Conservation (phyloP, 2,888 invertebrate species). For the Seira sanloemensis region DNA sequence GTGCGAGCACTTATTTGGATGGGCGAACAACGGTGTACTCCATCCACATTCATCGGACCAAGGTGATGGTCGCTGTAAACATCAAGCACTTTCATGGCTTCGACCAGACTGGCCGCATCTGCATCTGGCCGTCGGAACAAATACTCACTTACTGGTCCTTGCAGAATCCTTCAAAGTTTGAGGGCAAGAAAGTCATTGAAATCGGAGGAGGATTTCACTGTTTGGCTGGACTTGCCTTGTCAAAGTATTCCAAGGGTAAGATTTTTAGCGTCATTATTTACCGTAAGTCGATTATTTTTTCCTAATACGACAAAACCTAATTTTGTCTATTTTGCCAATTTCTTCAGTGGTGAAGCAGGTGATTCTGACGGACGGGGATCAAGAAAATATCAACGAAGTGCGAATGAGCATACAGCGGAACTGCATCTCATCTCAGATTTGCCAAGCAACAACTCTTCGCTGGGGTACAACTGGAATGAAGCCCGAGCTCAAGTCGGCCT, state of each 20-base stretch:
- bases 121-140: slow-evolving; percentile 66
- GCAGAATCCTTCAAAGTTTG: slow-evolving; percentile 26
- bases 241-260: slow-evolving; percentile 51
- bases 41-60: slow-evolving; percentile 30
- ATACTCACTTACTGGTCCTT: slow-evolving; percentile 54
- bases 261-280: background rate
- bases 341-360: slow-evolving; percentile 44
- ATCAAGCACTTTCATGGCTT: slow-evolving; percentile 54
- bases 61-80: slow-evolving; percentile 16
- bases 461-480: slow-evolving; percentile 41
- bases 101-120: slow-evolving; percentile 62
- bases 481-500: slow-evolving; percentile 46
- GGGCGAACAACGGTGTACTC: slow-evolving; percentile 9
- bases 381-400: slow-evolving; percentile 55
- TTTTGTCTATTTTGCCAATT: background rate
- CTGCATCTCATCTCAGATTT: slow-evolving; percentile 30
- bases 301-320: background rate
- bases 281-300: background rate
- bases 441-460: slow-evolving; percentile 40
- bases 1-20: slow-evolving; percentile 8
- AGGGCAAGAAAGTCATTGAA: slow-evolving; percentile 54
- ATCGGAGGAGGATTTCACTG: slow-evolving; percentile 65
- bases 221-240: slow-evolving; percentile 48
- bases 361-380: slow-evolving; percentile 62
- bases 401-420: slow-evolving; percentile 50